Percentiles rank a stretch among this genome's conserved stretches.
Conservation (phyloP, 2,113 vertebrate genomes). For the Alces alces region DNA sequence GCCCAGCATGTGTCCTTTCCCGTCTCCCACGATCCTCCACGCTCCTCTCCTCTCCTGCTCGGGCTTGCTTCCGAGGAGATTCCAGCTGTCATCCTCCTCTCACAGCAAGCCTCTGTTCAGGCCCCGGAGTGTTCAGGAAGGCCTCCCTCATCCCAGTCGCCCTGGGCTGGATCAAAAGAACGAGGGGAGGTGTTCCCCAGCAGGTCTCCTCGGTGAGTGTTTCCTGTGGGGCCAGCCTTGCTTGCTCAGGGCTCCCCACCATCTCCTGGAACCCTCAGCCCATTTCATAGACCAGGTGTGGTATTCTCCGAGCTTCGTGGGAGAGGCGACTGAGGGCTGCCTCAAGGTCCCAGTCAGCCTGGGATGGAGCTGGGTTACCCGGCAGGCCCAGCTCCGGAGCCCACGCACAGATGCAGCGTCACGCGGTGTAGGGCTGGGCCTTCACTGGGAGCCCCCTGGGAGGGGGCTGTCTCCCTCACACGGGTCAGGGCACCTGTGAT, state of each 20-base stretch:
- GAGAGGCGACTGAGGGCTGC: not conserved
- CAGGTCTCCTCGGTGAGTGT: not conserved
- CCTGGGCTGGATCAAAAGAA: not conserved
- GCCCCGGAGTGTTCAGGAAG: not conserved
- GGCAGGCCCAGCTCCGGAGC: accelerated
- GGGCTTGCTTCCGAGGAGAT: not conserved
- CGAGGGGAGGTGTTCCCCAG: not conserved
- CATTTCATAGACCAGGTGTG: not conserved
- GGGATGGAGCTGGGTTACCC: not conserved
- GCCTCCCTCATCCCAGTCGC: not conserved
- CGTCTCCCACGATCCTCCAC: not conserved
- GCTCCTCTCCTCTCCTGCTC: too few species aligned
- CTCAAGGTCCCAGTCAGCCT: not conserved
- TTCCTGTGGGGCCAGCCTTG: accelerated
- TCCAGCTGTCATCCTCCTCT: not conserved
- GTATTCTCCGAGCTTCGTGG: not conserved
- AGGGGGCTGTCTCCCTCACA: not conserved
- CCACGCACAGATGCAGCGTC: accelerated
- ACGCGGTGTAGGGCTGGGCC: accelerated
- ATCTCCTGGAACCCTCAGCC: not conserved
- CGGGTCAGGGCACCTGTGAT: accelerated
- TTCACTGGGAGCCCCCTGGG: too few species aligned
- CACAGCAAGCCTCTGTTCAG: not conserved
- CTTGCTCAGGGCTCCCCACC: not conserved
- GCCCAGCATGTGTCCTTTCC: not conserved